Conservation (phyloP, 2,888 invertebrate species). For the Sycophila texana region DNA sequence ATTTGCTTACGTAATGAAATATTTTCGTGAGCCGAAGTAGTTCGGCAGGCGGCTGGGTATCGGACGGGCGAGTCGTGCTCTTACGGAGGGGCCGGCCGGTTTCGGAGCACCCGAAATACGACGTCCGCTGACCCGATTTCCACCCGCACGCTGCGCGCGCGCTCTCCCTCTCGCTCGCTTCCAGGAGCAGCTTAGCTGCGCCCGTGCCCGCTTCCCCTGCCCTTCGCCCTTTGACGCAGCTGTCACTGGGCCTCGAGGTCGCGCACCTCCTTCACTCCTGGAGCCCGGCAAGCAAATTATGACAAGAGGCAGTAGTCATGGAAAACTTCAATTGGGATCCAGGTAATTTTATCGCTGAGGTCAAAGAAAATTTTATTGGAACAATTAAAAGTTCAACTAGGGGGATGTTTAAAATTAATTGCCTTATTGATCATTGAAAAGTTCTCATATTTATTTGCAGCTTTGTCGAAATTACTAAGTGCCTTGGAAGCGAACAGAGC, state of each 20-base stretch:
- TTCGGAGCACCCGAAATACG: constrained; percentile 20
- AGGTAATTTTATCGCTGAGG: constrained; percentile 74
- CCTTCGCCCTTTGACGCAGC: background rate
- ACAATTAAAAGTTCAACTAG: constrained; percentile 14
- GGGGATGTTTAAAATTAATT: background rate
- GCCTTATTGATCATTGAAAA: background rate
- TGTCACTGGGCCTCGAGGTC: constrained; percentile 24
- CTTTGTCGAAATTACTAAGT: constrained; percentile 86
- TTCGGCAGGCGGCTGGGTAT: constrained; percentile 46
- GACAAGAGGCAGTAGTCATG: constrained; percentile 78
- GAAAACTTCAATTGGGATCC: constrained; percentile 81
- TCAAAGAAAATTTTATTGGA: background rate
- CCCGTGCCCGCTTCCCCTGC: too few species aligned
- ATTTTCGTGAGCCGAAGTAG: constrained; percentile 59
- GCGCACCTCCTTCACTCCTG: background rate
- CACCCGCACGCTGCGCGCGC: constrained; percentile 24
- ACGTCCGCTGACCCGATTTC: constrained; percentile 58
- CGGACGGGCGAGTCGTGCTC: constrained; percentile 29
- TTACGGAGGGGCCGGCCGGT: constrained; percentile 31
- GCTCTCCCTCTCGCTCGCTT: constrained; percentile 9
- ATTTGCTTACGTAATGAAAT: constrained; percentile 73
- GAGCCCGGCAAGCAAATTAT: constrained; percentile 72
- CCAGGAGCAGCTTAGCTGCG: background rate
- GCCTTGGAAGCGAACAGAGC: constrained; percentile 89
- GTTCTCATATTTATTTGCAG: constrained; percentile 77